These are phyloP conservation scores for Sitta europaea DNA, from an alignment of 2,113 vertebrate species.

Conservation along the genomic window DNA sequence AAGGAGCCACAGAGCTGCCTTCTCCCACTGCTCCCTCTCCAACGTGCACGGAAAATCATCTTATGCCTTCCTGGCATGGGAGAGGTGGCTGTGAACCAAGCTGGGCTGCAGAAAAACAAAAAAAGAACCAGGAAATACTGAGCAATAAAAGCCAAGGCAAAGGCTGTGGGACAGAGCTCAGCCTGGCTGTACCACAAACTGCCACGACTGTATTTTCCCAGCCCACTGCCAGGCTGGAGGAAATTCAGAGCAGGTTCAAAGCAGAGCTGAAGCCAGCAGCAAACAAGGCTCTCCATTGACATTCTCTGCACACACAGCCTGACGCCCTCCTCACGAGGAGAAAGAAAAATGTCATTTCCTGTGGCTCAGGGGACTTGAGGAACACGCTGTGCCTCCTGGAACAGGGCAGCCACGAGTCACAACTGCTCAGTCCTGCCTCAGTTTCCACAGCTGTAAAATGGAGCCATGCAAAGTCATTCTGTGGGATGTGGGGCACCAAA, in stretches of 20 bases:
- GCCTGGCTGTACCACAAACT: background rate
- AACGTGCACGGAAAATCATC: background rate
- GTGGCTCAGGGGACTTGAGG: accelerated
- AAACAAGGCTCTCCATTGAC: conserved; percentile 33
- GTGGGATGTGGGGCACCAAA: background rate
- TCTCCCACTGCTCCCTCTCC: background rate
- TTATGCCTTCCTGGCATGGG: background rate
- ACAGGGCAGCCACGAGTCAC: background rate
- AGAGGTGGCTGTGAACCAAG: background rate
- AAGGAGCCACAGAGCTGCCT: background rate
- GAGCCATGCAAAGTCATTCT: background rate
- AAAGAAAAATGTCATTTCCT: background rate
- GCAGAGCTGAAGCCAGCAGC: conserved; percentile 25
- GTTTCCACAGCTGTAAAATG: background rate
- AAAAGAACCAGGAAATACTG: background rate
- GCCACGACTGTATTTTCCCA: conserved; percentile 36
- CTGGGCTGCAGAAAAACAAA: background rate
- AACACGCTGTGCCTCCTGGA: background rate
- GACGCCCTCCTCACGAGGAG: accelerated
- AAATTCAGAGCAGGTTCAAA: background rate
- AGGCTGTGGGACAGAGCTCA: background rate
- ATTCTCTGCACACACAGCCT: background rate
- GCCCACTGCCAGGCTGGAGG: conserved; percentile 29
- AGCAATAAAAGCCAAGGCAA: background rate
- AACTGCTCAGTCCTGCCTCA: background rate